Conservation (phyloP, 2,113 vertebrate genomes). For the Pipra filicauda region DNA sequence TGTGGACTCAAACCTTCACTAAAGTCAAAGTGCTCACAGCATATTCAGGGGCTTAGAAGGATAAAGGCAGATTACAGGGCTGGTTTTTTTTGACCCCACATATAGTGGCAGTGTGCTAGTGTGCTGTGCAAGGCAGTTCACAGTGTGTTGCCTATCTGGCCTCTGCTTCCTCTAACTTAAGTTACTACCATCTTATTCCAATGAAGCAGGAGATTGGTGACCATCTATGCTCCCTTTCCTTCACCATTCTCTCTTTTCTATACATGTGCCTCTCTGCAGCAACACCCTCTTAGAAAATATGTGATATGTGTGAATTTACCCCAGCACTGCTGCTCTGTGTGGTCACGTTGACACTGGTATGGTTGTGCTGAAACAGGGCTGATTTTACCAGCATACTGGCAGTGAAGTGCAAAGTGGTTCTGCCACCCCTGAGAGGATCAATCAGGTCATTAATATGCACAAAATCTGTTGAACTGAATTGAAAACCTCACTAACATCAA, state of each 20-base stretch:
- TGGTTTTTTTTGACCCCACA: neutral
- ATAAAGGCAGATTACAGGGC: neutral
- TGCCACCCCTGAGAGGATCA: neutral
- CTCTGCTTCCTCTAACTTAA: neutral
- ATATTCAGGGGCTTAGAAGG: neutral
- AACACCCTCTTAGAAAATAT: neutral
- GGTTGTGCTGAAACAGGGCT: neutral
- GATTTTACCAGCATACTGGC: neutral
- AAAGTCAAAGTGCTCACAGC: neutral
- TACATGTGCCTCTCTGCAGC: neutral
- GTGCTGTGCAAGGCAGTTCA: neutral
- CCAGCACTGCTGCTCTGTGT: neutral
- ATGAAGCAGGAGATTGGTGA: neutral
- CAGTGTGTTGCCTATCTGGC: neutral
- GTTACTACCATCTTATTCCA: neutral
- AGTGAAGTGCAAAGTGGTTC: neutral
- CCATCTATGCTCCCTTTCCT: neutral
- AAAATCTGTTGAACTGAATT: neutral
- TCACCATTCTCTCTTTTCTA: neutral
- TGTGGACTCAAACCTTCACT: neutral
- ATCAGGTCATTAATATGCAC: rapidly evolving
- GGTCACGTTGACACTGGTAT: neutral
- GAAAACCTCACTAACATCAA: neutral
- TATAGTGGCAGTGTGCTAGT: rapidly evolving
- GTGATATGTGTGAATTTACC: neutral